Conservation (phyloP, 2,797 vertebrate genomes). For the Phylloscopus collybita region DNA sequence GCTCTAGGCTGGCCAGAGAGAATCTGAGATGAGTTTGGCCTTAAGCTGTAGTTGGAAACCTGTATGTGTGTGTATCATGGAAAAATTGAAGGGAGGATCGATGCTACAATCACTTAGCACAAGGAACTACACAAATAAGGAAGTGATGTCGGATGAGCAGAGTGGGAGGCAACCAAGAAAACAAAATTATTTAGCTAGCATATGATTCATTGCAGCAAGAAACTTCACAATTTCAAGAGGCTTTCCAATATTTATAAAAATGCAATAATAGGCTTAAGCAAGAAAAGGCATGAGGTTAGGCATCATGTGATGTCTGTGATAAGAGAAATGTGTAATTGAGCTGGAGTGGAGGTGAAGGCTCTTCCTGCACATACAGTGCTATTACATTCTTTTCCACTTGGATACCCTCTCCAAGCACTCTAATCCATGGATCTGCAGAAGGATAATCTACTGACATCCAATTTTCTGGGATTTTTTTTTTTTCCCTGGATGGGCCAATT, state of each 20-base stretch:
- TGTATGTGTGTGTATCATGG: neutral
- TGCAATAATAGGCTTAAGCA: constrained; percentile 21
- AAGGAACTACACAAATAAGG: neutral
- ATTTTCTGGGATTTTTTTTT: constrained; percentile 80
- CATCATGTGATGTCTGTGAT: constrained; percentile 32
- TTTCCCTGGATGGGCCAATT: constrained; percentile 78
- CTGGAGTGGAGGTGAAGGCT: constrained; percentile 4
- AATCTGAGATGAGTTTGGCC: neutral
- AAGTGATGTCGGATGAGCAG: neutral
- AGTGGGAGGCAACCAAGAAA: neutral
- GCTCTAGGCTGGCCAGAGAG: neutral
- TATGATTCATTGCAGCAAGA: neutral
- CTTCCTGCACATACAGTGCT: neutral
- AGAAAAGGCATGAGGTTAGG: neutral
- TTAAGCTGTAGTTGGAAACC: neutral
- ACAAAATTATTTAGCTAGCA: neutral
- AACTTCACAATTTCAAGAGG: constrained; percentile 10
- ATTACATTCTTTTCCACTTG: constrained; percentile 61
- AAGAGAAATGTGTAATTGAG: constrained; percentile 60
- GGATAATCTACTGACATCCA: constrained; percentile 85
- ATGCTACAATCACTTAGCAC: neutral
- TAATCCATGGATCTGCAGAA: constrained; percentile 80
- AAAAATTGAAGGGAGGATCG: neutral
- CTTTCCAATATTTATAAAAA: constrained; percentile 53
- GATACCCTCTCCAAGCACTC: constrained; percentile 60